Evolutionary conservation across 2,797 vertebrate species (phyloP), one percentile per base, ranked within the genome.

Genomic region (Malurus splendens): DNA sequence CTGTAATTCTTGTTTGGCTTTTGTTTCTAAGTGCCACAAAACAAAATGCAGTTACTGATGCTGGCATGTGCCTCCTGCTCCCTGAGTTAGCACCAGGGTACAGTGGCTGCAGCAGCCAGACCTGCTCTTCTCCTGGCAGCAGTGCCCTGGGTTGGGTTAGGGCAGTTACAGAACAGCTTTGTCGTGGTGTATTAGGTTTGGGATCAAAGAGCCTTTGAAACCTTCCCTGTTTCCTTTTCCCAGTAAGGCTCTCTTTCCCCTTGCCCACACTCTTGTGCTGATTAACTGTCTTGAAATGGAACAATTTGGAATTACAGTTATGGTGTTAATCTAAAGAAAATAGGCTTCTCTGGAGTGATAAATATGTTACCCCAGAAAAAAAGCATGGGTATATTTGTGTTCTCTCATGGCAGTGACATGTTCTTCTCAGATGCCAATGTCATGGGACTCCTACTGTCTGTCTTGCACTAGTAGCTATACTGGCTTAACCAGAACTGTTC

Each of bases 161-260:
- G 42, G 20, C 76, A 32, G 23, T 24, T 32, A 50, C 17, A 28
- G 54, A 67, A 42, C 0, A 3, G 14, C 38, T 84, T 78, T 0
- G 0, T 38, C 0, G 0, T 17, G 56, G 17, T 23, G 80, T 72
- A 15, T 32, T 38, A 50, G 28, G n/a, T 54, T 73, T 55, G 14
- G 51, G 32, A 38, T 57, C 51, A 36, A 89, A 57, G 18, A 28
- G 38, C 27, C 66, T 89, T 59, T 45, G 45, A 74, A 65, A 89
- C 48, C 7, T 2, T 48, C 30, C 16, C 32, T 32, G 38, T 66
- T 47, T 74, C 36, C 39, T 33, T 42, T 78, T 84, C 39, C 36
- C 39, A 6, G 1, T 72, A 57, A 83, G 51, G 32, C 42, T 5
- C 24, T 11, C 24, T 64, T 62, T 78, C 23, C 17, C 23, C 25